These are phyloP conservation scores for Heliconius ismenius DNA, from an alignment of 2,888 invertebrate genomes.

Conservation along the genomic window DNA sequence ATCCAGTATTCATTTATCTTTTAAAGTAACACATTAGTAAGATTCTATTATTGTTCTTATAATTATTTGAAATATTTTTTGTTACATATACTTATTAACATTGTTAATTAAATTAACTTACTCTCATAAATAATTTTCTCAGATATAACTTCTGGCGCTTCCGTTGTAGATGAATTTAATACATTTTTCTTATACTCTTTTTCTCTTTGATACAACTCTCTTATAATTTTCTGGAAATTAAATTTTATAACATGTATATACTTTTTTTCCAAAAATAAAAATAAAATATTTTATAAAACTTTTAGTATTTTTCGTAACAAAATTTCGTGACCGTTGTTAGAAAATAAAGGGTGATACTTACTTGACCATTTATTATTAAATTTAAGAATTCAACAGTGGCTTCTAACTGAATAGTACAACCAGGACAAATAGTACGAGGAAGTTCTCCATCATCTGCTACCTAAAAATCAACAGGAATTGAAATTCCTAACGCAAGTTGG, in stretches of 20 bases:
- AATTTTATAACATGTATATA: background rate
- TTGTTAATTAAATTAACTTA: conserved; percentile 48
- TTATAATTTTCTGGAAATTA: conserved; percentile 69
- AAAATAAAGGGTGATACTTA: conserved; percentile 43
- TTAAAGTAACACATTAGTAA: background rate
- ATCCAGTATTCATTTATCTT: background rate
- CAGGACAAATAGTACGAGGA: conserved; percentile 88
- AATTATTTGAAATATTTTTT: background rate
- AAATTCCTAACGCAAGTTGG: background rate
- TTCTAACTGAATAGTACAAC: conserved; percentile 88
- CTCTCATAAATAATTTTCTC: conserved; percentile 71
- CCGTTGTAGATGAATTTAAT: conserved; percentile 44
- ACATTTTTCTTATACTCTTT: conserved; percentile 67
- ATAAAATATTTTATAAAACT: background rate
- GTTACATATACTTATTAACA: background rate
- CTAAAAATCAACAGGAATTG: conserved; percentile 51
- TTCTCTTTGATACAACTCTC: conserved; percentile 67
- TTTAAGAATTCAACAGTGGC: conserved; percentile 88
- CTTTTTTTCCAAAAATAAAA: background rate
- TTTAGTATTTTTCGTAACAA: background rate
- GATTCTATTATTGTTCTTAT: background rate
- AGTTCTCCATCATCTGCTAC: conserved; percentile 86
- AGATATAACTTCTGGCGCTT: conserved; percentile 57
- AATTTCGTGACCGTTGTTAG: background rate
- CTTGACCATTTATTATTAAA: conserved; percentile 86